Evolutionary conservation across 2,797 vertebrate species (phyloP), one percentile per base, ranked within the genome.

Genomic region (Malurus leucopterus): DNA sequence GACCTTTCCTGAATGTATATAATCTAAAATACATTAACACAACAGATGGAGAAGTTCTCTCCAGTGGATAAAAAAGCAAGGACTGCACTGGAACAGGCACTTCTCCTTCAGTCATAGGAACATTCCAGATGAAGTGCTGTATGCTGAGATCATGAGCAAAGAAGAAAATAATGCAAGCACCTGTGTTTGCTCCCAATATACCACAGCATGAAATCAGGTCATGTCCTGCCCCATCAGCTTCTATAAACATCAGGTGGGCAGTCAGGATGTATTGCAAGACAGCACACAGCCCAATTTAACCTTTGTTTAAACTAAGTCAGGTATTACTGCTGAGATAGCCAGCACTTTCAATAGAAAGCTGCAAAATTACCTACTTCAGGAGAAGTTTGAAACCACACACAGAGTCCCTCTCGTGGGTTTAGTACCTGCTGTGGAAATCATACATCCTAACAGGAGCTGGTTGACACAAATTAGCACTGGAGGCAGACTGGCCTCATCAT

Each of bases 251-350:
- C 57, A 91, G 46, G 53, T 84, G 51, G 69, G 65, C 67, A 86
- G 77, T 88, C 67, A 86, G 74, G 36, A 43, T 77, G 57, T 49
- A 84, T 92, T 53, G 57, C 3, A 46, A 90, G 82, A 83, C 57
- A 54, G 78, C 57, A 94, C 21, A 17, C 46, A 87, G 91, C 36
- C 64, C 67, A 74, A n/a, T 47, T 54, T 70, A 89, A 89, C 54
- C 24, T 81, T 49, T 74, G 41, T 41, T 86, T 93, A 73, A 84
- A 93, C 68, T 70, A 67, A 92, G 23, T 27, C 51, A 90, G 81
- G 29, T 64, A 71, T 75, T 70, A 50, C 38, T 15, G 14, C 59
- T 68, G 17, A 61, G 59, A 67, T 7, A 61, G 40, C 26, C 30
- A 84, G 62, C 59, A 63, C 29, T 73, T 24, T 23, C 32, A 0